phyloP scores from a whole-genome alignment of 2,113 vertebrate genomes.

The Tyto alba region DNA sequence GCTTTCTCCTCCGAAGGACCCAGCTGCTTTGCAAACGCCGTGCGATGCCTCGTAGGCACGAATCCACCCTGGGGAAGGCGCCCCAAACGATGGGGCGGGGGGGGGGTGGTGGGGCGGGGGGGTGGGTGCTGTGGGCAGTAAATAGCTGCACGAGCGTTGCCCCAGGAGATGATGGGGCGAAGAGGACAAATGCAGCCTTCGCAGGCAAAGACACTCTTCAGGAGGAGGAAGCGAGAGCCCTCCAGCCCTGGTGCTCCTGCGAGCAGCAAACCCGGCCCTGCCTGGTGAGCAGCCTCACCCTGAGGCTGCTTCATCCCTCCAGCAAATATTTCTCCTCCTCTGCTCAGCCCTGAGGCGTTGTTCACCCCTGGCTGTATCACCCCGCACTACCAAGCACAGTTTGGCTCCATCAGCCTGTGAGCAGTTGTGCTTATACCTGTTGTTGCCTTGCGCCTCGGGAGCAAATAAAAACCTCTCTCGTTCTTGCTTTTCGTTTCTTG shows the following conservation, averaged over 20 bases:
- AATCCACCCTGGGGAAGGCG: not conserved
- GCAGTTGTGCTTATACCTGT: not conserved
- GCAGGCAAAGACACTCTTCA: not conserved
- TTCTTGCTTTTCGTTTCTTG: not conserved
- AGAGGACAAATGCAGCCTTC: not conserved
- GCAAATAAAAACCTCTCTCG: not conserved
- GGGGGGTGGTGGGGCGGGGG: too few relatives aligned
- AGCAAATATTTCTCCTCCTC: not conserved
- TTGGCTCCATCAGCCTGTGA: not conserved
- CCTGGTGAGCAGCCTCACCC: not conserved
- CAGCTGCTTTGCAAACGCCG: not conserved
- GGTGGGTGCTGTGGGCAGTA: not conserved
- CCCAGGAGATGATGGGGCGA: not conserved
- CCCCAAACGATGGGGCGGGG: rapidly evolving
- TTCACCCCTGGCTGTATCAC: not conserved
- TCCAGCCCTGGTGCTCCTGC: not conserved
- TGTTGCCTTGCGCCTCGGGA: not conserved
- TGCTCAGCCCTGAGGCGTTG: not conserved
- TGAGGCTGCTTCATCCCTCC: not conserved
- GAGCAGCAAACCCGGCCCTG: not conserved
- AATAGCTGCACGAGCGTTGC: too few relatives aligned
- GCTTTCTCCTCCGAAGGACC: not conserved
- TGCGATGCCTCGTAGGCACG: rapidly evolving
- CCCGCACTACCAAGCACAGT: not conserved
- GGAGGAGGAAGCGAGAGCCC: not conserved